Conservation (phyloP, 2,888 invertebrate genomes). For the Odontothrips loti region DNA sequence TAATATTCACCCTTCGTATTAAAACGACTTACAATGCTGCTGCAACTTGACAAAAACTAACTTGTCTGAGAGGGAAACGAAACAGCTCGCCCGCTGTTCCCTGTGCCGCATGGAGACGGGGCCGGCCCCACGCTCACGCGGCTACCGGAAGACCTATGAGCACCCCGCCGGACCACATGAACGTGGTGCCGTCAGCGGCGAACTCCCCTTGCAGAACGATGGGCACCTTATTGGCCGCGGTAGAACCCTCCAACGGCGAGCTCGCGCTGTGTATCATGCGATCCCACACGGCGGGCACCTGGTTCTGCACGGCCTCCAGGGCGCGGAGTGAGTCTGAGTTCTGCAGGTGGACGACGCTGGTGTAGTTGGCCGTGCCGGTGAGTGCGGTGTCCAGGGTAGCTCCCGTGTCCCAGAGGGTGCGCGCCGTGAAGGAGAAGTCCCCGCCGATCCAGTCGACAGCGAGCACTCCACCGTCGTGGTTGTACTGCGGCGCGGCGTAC, state of each 20-base stretch:
- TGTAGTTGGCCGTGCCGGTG: conserved; percentile 9
- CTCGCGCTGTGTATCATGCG: not conserved
- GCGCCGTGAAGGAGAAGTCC: conserved; percentile 18
- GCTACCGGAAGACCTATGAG: conserved; percentile 14
- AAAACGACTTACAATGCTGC: not conserved
- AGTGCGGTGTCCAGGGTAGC: not conserved
- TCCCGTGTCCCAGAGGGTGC: not conserved
- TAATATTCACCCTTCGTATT: not conserved
- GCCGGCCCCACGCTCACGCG: not conserved
- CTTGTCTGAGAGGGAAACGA: too few relatives aligned
- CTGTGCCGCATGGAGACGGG: too few relatives aligned
- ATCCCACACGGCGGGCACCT: conserved; percentile 18
- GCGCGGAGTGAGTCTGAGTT: conserved; percentile 15
- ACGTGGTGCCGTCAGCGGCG: conserved; percentile 31
- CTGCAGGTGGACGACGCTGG: conserved; percentile 3
- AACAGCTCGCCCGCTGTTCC: too few relatives aligned
- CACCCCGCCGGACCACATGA: conserved; percentile 35
- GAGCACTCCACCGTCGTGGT: not conserved
- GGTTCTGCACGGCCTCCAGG: not conserved
- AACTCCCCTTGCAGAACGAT: conserved; percentile 34
- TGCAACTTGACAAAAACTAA: not conserved
- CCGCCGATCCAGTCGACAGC: conserved; percentile 2
- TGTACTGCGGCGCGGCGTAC: conserved; percentile 1
- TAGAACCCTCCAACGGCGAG: too few relatives aligned
- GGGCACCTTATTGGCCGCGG: conserved; percentile 21